Conservation (phyloP, 2,113 vertebrate genomes). For the Strigops habroptila region DNA sequence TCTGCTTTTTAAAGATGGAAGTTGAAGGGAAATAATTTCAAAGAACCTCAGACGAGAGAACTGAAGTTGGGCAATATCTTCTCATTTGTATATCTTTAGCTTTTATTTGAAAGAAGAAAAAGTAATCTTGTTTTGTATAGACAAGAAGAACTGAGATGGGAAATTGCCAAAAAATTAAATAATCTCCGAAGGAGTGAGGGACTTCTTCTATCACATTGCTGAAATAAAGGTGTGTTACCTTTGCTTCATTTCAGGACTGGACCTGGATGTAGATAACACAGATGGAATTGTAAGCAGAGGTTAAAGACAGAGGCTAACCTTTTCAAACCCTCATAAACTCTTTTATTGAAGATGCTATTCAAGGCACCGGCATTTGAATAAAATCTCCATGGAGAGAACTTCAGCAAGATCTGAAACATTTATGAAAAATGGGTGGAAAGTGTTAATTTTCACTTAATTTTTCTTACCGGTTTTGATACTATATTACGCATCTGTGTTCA, state of each 20-base stretch:
- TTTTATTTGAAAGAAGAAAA: neutral
- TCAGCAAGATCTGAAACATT: neutral
- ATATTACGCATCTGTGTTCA: neutral
- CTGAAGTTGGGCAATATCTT: neutral
- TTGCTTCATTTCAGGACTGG: neutral
- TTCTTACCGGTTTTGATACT: neutral
- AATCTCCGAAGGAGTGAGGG: neutral
- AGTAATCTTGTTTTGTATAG: neutral
- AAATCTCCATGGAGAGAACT: neutral
- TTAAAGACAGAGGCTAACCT: neutral
- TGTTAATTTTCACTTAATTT: neutral
- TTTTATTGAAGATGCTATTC: neutral
- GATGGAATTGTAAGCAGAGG: neutral
- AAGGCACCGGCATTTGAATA: neutral
- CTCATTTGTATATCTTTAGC: constrained; percentile 25
- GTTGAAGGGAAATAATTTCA: constrained; percentile 64
- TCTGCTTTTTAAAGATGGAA: constrained; percentile 31
- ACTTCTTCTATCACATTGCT: neutral
- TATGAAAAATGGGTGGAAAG: neutral
- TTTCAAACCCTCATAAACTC: neutral
- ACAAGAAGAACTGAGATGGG: neutral
- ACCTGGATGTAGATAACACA: neutral
- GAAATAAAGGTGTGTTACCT: neutral
- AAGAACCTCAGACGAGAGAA: constrained; percentile 34
- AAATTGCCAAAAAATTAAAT: neutral